Percentiles rank a stretch among this genome's conserved stretches.
Evolutionary conservation across 2,797 vertebrate species (phyloP).

Genomic region (Microctenopoma stevenorrisi): DNA sequence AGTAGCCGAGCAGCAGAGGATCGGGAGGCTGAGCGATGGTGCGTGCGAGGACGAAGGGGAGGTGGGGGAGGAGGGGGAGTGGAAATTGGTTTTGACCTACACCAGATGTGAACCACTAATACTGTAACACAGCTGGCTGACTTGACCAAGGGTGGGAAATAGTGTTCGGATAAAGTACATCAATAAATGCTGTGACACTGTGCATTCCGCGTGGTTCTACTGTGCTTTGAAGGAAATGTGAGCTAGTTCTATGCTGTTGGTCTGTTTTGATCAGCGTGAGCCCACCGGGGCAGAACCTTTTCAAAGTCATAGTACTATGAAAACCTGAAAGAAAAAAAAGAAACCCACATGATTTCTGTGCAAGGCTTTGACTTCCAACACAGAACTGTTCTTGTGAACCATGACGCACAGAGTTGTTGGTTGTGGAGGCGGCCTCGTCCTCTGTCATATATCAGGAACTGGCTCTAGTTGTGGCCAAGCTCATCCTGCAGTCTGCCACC

Average conservation of each 20-base stretch:
- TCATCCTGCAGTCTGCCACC: conserved; percentile 39
- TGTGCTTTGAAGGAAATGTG: not conserved
- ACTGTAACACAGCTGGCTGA: conserved; percentile 58
- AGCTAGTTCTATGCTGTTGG: not conserved
- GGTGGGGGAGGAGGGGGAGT: conserved; percentile 36
- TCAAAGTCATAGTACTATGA: not conserved
- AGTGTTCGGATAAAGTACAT: conserved; percentile 6
- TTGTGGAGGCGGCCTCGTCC: conserved; percentile 43
- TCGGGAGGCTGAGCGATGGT: not conserved
- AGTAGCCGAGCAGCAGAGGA: conserved; percentile 18
- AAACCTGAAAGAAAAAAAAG: not conserved
- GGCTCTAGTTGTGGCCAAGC: conserved; percentile 21
- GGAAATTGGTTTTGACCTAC: conserved; percentile 71
- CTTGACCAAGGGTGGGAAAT: conserved; percentile 9
- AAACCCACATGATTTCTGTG: conserved; percentile 12
- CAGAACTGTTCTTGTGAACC: conserved; percentile 20
- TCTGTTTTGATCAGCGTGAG: not conserved
- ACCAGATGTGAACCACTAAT: conserved; percentile 67
- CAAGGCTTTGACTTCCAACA: conserved; percentile 11
- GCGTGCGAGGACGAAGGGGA: conserved; percentile 43
- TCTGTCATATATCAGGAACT: conserved; percentile 33
- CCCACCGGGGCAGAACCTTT: not conserved
- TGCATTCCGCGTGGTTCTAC: not conserved
- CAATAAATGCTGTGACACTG: not conserved
- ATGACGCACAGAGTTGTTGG: conserved; percentile 32